Evolutionary conservation across 2,888 invertebrate genomes (phyloP), one percentile per base, ranked within the genome.

Genomic region (Aplocera efformata): DNA sequence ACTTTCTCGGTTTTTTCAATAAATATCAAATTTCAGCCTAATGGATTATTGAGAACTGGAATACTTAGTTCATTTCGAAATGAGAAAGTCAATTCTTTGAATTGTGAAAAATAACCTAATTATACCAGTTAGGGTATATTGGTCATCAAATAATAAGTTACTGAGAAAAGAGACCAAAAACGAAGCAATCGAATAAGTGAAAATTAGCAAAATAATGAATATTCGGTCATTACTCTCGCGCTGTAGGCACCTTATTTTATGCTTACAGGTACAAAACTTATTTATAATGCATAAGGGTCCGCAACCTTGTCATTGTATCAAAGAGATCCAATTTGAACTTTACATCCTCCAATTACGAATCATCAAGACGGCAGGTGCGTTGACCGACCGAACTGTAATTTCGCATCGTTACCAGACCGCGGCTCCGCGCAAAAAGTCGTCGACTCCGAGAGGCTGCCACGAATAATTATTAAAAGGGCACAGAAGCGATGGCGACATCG

Each of bases 381-480:
- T 42, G 46, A 47, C 37, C 48, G 46, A 47, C 37, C 48, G 50
- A 58, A 56, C 58, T 60, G 54, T 58, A 57, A 59, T 49, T 60
- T 60, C 39, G 59, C 61, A 56, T 63, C 55, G 55, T 52, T 63
- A 60, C 55, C 64, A 62, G 50, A 54, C 57, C 58, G 58, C 58
- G 65, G 64, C 66, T 63, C 63, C 48, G 60, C 57, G 67, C 67
- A 74, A 77, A 75, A 75, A 79, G 72, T 73, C 72, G 69, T 65
- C 72, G 72, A 72, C 77, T 75, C 40, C 66, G 37, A 26, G 32
- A 37, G 75, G 67, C 71, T 72, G 66, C 66, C 60, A 60, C 69
- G 64, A 72, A 73, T 75, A 75, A 74, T 76, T 73, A 73, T 72
- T 62, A 73, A 79, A 53, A 76, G 73, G 76, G 74, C 74, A 63